Base-by-base conservation (phyloP, 2,113 vertebrate species). In the Nanorana parkeri region DNA sequence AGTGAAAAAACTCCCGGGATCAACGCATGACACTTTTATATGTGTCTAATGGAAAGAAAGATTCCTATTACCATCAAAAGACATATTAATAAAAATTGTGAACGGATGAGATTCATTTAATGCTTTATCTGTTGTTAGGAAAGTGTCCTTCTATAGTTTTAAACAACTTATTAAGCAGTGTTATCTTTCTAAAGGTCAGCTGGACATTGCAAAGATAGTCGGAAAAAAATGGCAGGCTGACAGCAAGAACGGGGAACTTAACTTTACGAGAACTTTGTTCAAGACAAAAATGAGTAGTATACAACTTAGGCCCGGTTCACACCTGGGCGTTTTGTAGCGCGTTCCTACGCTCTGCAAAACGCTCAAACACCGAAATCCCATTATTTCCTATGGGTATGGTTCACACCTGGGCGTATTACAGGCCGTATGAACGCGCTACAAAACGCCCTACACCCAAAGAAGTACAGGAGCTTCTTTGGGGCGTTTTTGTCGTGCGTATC, bases 41-140 rank as follows among this genome's bases (percentile, higher is more conserved):
- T 90, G 92, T 93, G 91, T 90, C 92, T 93, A 94, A 94, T 92
- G 89, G 90, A 92, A 91, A 93, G 89, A 93, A 93, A 92, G 92
- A 90, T 93, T 94, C 92, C 92, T 92, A 93, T 94, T 94, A 94
- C 91, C 89, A 91, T 90, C 87, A 85, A 89, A 90, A 84, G 78
- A 65, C 88, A 85, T 86, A 90, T 90, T 88, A 88, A 91, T 90
- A 91, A 92, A n/a, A 92, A 90, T 90, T 88, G 86, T 88, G 90
- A 92, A 91, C 90, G 89, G 87, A 93, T 94, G 92, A 92, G 90
- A 91, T 89, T 90, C 85, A 89, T 93, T 92, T 92, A 54, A 26
- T 52, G 20, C 41, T 81, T 81, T 73, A 23, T 81, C 71, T 72
- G 68, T 73, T 65, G 58, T 65, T 47, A 64, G 69, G 60, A n/a